phyloP scores from a whole-genome alignment of 2,797 vertebrate species.

The Oceanodroma leucorhoa region DNA sequence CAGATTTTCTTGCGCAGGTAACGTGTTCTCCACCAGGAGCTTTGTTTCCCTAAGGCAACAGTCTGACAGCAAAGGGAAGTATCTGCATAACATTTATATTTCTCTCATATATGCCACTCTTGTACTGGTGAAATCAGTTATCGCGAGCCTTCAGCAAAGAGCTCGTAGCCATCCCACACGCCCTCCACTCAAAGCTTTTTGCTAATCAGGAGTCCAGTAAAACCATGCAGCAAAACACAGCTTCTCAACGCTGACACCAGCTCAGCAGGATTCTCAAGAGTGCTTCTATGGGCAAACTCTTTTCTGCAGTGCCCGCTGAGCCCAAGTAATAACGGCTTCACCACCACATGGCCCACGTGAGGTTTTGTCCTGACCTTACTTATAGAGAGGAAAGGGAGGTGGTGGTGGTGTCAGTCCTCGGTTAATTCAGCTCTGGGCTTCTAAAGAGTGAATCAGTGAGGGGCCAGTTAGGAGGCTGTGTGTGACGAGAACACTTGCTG shows the following conservation, averaged over 20 bases:
- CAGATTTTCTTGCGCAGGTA: not conserved
- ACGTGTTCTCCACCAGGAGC: not conserved
- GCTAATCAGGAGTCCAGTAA: not conserved
- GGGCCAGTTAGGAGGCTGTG: not conserved
- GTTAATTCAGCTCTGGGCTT: not conserved
- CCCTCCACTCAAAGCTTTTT: not conserved
- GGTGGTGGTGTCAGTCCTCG: not conserved
- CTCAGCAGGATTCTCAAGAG: not conserved
- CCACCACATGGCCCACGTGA: not conserved
- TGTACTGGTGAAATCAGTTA: not conserved
- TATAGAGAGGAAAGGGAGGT: not conserved
- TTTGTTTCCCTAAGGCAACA: not conserved
- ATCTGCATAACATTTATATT: not conserved
- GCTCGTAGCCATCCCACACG: not conserved
- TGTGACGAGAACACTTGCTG: accelerated
- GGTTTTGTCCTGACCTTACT: not conserved
- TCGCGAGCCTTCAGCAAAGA: not conserved
- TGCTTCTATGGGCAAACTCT: not conserved
- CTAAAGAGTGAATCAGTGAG: not conserved
- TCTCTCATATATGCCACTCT: not conserved
- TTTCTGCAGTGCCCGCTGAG: not conserved
- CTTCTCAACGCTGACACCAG: not conserved
- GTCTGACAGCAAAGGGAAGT: not conserved
- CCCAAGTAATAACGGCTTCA: not conserved
- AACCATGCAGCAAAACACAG: not conserved